Conservation (phyloP, 2,797 vertebrate genomes). For the Melanotaenia nigrans region DNA sequence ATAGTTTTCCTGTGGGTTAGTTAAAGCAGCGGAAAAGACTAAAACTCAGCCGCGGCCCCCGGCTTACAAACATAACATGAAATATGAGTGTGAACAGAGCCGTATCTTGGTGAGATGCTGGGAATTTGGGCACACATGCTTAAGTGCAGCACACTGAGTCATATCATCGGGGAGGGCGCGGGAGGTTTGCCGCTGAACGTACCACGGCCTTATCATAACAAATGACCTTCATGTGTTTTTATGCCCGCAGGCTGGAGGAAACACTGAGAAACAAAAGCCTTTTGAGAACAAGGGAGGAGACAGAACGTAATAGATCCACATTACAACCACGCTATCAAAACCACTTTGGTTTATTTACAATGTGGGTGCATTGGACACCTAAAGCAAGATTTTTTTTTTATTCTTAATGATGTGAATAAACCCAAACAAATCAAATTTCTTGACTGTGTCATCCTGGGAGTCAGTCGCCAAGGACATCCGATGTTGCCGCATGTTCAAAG, state of each 20-base stretch:
- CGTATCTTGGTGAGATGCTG: constrained; percentile 24
- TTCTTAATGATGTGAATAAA: constrained; percentile 53
- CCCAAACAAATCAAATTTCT: constrained; percentile 71
- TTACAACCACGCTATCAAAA: constrained; percentile 59
- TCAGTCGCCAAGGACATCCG: constrained; percentile 64
- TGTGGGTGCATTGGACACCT: constrained; percentile 44
- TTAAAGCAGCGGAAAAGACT: constrained; percentile 54
- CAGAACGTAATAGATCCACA: constrained; percentile 52
- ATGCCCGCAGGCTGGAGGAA: constrained; percentile 45
- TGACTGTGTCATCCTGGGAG: constrained; percentile 50
- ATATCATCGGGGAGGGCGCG: constrained; percentile 7
- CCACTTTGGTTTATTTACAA: constrained; percentile 68
- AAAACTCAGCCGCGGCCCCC: constrained; percentile 44
- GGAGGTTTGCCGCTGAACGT: constrained; percentile 41
- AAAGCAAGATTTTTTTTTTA: constrained; percentile 29
- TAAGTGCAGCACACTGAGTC: constrained; percentile 56
- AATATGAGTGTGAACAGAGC: constrained; percentile 49
- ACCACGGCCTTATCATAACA: constrained; percentile 64
- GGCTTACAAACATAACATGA: constrained; percentile 64
- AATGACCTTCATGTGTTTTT: constrained; percentile 71
- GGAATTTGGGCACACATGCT: constrained; percentile 32
- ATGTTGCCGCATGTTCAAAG: constrained; percentile 48
- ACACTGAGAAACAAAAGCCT: constrained; percentile 38
- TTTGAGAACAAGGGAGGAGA: constrained; percentile 43
- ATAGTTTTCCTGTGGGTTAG: constrained; percentile 54